phyloP scores from a whole-genome alignment of 2,888 invertebrate species.

The Agapostemon virescens region DNA sequence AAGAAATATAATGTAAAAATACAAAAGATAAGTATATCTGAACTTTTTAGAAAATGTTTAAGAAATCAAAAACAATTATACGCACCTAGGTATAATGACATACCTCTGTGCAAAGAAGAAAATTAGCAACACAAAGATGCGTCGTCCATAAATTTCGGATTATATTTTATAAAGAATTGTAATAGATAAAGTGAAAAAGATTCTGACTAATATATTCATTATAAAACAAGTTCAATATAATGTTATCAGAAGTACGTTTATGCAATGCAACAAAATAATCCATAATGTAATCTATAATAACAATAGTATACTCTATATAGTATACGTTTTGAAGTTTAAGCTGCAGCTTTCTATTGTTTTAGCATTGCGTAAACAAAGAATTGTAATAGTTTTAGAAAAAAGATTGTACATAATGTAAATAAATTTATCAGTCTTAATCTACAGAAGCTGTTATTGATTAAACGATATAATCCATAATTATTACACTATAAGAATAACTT shows the following conservation, averaged over 20 bases:
- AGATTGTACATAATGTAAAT: conserved; percentile 80
- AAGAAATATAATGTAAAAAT: conserved; percentile 55
- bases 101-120: conserved; percentile 55
- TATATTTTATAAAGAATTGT: conserved; percentile 70
- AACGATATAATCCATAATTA: conserved; percentile 66
- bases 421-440: conserved; percentile 72
- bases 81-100: conserved; percentile 44
- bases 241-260: conserved; percentile 56
- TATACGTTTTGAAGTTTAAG: conserved; percentile 37
- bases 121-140: conserved; percentile 62
- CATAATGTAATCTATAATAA: no score
- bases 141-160: conserved; percentile 70
- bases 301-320: conserved; percentile 19
- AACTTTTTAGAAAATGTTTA: conserved; percentile 52
- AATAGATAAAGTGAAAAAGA: conserved; percentile 51
- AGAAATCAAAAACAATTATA: conserved; percentile 60
- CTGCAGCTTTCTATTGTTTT: conserved; percentile 59
- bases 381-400: conserved; percentile 67
- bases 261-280: conserved; percentile 58
- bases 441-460: conserved; percentile 74
- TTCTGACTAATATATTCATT: conserved; percentile 52
- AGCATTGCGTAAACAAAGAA: conserved; percentile 66
- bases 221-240: conserved; percentile 53
- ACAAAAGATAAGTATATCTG: conserved; percentile 17
- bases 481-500: conserved; percentile 18